Base-by-base conservation (phyloP, 1,140 invertebrate genomes). In the Argopecten irradians region DNA sequence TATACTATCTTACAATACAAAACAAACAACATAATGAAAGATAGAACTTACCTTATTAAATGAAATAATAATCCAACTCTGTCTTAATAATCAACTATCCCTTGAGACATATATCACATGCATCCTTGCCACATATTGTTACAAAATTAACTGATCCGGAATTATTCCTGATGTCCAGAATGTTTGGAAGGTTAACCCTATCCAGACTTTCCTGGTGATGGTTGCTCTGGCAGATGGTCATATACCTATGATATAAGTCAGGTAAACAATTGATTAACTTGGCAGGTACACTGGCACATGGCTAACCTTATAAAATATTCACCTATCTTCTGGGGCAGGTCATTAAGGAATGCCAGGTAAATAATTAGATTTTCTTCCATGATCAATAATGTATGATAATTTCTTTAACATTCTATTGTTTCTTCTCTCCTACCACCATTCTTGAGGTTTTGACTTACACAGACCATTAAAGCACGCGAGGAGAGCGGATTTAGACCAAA, bases 291-390 rank as follows among this genome's bases (percentile, higher is more conserved):
- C 55, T 28, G 22, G 55, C 55, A 71, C 55, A 71, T n/a, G 55
- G 55, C 55, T 71, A 71, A 28, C 55, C 55, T 71, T n/a, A 71
- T 71, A 28, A 71, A 71, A 71, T 71, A 71, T 71, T 71, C n/a
- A 71, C 55, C 22, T 71, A 71, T 71, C 55, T 28, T 5, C 55
- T 16, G 16, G 55, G 5, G n/a, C 3, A 28, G 55, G 55, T 71
- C 55, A n/a, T 71, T 71, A 71, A 71, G 55, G 55, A 71, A 71
- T 71, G 55, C 55, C 55, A 71, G 55, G 55, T 71, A 71, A 71
- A 71, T 71, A 71, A 71, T 71, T 71, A 71, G 55, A 71, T 71
- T 71, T 28, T 1, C 55, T 28, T 28, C 55, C 55, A 28, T 71
- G 55, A 71, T 71, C 8, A 71, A 71, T 71, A 28, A 71, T 71